These are phyloP conservation scores for Cephalopachus bancanus DNA, from an alignment of 2,797 vertebrate species.

Conservation along the genomic window DNA sequence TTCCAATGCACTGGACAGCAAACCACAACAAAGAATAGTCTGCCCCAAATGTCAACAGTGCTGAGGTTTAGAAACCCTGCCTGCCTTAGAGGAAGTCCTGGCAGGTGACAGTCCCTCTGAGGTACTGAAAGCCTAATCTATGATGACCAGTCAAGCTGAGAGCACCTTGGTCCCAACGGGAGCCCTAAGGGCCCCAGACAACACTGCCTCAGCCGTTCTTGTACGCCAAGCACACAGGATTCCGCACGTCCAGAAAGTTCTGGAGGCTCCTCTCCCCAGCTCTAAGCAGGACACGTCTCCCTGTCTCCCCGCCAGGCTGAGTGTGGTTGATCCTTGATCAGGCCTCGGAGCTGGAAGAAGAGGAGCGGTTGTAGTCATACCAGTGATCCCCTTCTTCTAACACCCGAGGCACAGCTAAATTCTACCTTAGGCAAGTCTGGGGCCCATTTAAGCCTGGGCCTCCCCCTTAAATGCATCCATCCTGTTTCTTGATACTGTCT, in stretches of 20 bases:
- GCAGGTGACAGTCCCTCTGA: not conserved
- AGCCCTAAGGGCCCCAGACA: not conserved
- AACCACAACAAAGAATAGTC: not conserved
- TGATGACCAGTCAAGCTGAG: not conserved
- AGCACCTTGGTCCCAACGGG: not conserved
- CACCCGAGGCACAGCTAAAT: not conserved
- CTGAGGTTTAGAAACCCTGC: not conserved
- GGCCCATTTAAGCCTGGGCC: not conserved
- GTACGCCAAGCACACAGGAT: not conserved
- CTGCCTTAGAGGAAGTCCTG: not conserved
- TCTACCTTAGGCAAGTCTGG: not conserved
- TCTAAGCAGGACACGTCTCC: not conserved
- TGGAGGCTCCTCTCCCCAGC: not conserved
- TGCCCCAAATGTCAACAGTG: not conserved
- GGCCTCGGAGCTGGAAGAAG: not conserved
- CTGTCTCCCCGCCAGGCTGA: not conserved
- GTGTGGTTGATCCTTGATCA: not conserved
- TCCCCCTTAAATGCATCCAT: not conserved
- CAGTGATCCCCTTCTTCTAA: not conserved
- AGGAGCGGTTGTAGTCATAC: rapidly evolving
- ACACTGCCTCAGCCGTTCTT: rapidly evolving
- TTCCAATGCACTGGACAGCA: rapidly evolving
- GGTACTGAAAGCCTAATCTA: not conserved
- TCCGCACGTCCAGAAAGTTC: conserved; percentile 3
- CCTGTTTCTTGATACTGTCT: not conserved